Conservation (phyloP, 1,140 invertebrate genomes). For the Drosophila busckii region DNA sequence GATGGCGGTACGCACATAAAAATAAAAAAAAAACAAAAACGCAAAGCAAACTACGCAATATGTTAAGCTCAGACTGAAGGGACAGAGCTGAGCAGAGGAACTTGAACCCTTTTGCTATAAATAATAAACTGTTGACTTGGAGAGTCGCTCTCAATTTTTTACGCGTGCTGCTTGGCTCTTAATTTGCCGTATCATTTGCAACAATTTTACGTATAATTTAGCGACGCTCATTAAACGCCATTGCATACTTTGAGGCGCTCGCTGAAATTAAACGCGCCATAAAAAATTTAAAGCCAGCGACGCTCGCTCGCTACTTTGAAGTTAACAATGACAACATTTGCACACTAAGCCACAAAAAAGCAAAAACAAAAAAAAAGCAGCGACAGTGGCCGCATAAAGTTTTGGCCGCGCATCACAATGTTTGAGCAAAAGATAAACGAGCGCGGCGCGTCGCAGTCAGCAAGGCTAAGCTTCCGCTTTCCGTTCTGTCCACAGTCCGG, state of each 20-base stretch:
- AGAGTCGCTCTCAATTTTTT: conserved; percentile 14
- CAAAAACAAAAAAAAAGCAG: not conserved
- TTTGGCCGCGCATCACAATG: conserved; percentile 38
- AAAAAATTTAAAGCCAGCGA: conserved; percentile 36
- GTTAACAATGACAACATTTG: conserved; percentile 55
- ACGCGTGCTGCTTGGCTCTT: conserved; percentile 26
- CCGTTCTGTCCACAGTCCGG: conserved; percentile 16
- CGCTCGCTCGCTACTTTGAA: conserved; percentile 7
- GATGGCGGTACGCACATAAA: conserved; percentile 65
- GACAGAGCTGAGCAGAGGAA: conserved; percentile 17
- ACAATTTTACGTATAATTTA: conserved; percentile 71
- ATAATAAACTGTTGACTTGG: conserved; percentile 31
- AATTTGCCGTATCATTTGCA: conserved; percentile 65
- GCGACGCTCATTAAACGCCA: conserved; percentile 24
- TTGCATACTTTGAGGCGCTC: conserved; percentile 27
- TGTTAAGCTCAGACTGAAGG: no score
- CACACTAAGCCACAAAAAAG: conserved; percentile 21
- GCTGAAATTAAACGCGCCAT: conserved; percentile 54
- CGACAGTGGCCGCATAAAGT: conserved; percentile 50
- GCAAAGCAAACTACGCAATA: conserved; percentile 53
- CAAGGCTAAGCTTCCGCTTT: conserved; percentile 63
- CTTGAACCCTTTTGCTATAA: conserved; percentile 21
- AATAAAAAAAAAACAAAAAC: conserved; percentile 42
- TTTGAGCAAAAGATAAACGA: conserved; percentile 62
- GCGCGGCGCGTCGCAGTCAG: conserved; percentile 16